phyloP scores from a whole-genome alignment of 2,113 vertebrate genomes.

The Lynx canadensis region DNA sequence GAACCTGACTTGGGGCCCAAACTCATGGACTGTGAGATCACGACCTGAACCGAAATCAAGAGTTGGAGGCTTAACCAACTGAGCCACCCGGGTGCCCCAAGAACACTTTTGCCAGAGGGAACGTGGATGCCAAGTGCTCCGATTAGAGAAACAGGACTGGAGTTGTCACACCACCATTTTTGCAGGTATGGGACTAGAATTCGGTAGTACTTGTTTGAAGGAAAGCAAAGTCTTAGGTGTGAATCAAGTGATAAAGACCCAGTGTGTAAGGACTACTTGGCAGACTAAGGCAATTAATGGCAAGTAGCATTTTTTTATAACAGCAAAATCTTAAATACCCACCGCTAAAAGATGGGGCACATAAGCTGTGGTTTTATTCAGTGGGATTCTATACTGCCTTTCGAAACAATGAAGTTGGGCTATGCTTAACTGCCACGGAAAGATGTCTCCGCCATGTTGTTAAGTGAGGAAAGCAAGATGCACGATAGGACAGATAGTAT shows the following conservation, averaged over 20 bases:
- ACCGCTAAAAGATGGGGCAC: neutral
- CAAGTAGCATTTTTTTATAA: neutral
- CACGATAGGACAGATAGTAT: neutral
- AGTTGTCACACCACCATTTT: neutral
- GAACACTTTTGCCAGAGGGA: neutral
- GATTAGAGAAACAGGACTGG: neutral
- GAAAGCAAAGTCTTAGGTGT: neutral
- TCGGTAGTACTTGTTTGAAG: neutral
- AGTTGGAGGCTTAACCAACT: too few relatives aligned
- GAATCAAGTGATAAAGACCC: constrained; percentile 1
- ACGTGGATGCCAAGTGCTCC: neutral
- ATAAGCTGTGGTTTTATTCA: neutral
- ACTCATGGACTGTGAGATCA: too few relatives aligned
- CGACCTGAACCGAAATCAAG: too few relatives aligned
- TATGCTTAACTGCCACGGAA: neutral
- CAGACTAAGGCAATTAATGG: neutral
- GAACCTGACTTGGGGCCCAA: too few relatives aligned
- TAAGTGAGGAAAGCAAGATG: neutral
- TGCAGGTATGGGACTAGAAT: neutral
- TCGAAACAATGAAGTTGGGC: neutral
- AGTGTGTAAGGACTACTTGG: neutral
- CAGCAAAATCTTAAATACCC: neutral
- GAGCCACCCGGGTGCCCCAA: neutral
- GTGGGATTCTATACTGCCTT: neutral
- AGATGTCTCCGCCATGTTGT: neutral